Evolutionary conservation across 1,140 invertebrate species (phyloP).

Genomic region (Hyles vespertilio): DNA sequence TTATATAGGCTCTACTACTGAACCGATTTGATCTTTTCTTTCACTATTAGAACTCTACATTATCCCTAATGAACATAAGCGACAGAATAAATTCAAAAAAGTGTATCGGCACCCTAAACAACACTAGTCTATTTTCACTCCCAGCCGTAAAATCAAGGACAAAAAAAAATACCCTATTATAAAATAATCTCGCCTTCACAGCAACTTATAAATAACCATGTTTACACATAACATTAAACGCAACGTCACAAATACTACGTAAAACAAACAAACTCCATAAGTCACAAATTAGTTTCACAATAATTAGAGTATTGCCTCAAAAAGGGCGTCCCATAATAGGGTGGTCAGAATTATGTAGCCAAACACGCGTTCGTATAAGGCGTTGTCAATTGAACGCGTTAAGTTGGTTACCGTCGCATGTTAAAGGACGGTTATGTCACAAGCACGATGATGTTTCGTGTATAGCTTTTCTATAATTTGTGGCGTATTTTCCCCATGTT

Average conservation of each 20-base stretch:
- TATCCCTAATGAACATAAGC: no score
- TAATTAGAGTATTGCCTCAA: constrained; percentile 33
- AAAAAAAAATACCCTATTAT: no score
- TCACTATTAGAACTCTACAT: no score
- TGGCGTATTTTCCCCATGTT: no score
- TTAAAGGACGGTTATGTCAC: constrained; percentile 6
- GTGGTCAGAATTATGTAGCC: constrained; percentile 18
- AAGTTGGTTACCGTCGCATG: not conserved
- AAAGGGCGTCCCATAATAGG: constrained; percentile 20
- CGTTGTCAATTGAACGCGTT: constrained; percentile 29
- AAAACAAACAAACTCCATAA: constrained; percentile 19
- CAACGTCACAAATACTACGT: constrained; percentile 13
- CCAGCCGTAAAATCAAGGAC: no score
- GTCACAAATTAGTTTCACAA: constrained; percentile 29
- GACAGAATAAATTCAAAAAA: no score
- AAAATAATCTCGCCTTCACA: not conserved
- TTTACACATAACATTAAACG: constrained; percentile 2
- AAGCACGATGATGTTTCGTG: constrained; percentile 1
- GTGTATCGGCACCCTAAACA: no score
- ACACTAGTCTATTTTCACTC: no score
- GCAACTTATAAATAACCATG: not conserved
- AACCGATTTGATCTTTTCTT: no score
- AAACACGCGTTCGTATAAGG: constrained; percentile 27
- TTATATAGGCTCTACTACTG: no score
- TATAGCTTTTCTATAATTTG: not conserved